phyloP scores from a whole-genome alignment of 1,140 invertebrate genomes.

The Cydia pomonella region DNA sequence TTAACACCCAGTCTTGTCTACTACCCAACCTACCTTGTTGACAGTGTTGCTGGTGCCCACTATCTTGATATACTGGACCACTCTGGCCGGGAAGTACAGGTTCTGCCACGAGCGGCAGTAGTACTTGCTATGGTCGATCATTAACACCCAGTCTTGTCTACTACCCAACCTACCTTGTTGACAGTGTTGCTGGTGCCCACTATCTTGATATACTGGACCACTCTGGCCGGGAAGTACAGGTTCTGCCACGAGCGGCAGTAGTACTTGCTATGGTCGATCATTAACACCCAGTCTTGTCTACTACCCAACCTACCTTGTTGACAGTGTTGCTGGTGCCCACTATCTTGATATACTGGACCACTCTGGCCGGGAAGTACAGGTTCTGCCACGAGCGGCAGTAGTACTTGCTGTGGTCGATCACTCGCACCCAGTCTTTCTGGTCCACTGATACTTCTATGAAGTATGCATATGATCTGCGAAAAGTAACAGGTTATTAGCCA shows the following conservation, averaged over 20 bases:
- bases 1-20: too few relatives aligned
- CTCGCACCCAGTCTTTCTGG: conserved; percentile 95
- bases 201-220: conserved; percentile 94
- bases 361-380: conserved; percentile 94
- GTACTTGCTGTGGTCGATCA: conserved; percentile 95
- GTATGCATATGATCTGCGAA: conserved; percentile 94
- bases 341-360: conserved; percentile 94
- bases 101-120: conserved; percentile 97
- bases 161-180: background rate
- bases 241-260: conserved; percentile 98
- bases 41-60: conserved; percentile 98
- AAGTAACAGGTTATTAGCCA: conserved; percentile 24
- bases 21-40: conserved; percentile 84
- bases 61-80: conserved; percentile 94
- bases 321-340: conserved; percentile 98
- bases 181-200: conserved; percentile 93
- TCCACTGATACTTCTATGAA: conserved; percentile 98
- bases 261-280: conserved; percentile 95
- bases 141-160: conserved; percentile 91
- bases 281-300: conserved; percentile 92
- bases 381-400: conserved; percentile 98
- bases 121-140: conserved; percentile 95
- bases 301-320: conserved; percentile 85
- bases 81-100: conserved; percentile 94
- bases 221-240: conserved; percentile 94